Conservation (phyloP, 2,888 invertebrate genomes). For the Drosophila helvetica region DNA sequence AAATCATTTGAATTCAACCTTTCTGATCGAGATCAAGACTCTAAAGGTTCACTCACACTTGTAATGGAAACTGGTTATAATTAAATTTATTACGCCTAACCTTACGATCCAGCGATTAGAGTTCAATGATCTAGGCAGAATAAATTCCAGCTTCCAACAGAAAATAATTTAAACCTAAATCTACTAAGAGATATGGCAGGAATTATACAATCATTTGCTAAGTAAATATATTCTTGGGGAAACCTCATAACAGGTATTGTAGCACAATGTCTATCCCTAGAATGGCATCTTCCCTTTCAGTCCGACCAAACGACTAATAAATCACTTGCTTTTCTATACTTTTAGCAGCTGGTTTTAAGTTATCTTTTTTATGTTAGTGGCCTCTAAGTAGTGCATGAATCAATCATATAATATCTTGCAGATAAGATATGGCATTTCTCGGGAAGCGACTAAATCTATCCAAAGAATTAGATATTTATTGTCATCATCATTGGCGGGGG, state of each 20-base stretch:
- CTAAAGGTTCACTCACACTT: slow-evolving; percentile 30
- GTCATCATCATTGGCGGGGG: no score
- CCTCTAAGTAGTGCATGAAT: neutral
- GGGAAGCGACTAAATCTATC: neutral
- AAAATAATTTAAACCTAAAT: neutral
- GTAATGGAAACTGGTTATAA: slow-evolving; percentile 14
- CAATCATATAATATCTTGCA: neutral
- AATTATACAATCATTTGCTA: neutral
- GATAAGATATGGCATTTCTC: neutral
- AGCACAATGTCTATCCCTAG: neutral
- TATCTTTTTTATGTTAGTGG: neutral
- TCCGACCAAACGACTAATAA: neutral
- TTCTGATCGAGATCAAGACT: slow-evolving; percentile 6
- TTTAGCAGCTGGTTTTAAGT: neutral
- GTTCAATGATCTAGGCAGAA: slow-evolving; percentile 24
- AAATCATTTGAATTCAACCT: slow-evolving; percentile 9
- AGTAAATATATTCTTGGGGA: neutral
- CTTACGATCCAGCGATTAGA: neutral
- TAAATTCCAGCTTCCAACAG: neutral
- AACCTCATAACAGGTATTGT: no score
- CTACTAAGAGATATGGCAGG: no score
- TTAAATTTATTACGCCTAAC: slow-evolving; percentile 17
- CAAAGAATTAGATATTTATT: no score
- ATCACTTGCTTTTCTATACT: neutral
- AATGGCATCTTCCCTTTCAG: neutral